Evolutionary conservation across 2,888 invertebrate species (phyloP), one percentile per base, ranked within the genome.

Genomic region (Leucozona laternaria): DNA sequence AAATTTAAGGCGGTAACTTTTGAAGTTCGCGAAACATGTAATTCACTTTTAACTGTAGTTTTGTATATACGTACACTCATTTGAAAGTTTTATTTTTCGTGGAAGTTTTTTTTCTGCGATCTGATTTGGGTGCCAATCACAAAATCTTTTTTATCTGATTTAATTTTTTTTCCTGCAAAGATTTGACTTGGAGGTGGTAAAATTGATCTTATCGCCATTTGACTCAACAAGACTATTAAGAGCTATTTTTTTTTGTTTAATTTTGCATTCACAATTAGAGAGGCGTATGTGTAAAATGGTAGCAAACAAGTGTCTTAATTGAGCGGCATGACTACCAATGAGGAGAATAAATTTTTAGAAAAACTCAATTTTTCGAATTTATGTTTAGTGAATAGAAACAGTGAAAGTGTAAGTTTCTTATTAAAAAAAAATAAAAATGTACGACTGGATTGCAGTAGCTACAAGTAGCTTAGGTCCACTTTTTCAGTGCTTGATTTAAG

Each of bases 21-120:
- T 81, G 81, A 81, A 43, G 71, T 70, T 57, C 53, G 25, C 25
- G 28, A 37, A 48, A 48, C 71, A n/a, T 62, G n/a, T 76, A 80
- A 80, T 75, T 76, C 55, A 60, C 15, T 31, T 45, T 34, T 62
- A 17, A 53, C 25, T 31, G 43, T 20, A 2, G 28, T 31, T 64
- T 11, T 37, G 2, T 34, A 17, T 17, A 2, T 58, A n/a, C n/a
- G n/a, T n/a, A n/a, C n/a, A n/a, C n/a, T n/a, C n/a, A 20, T 34
- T 66, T 48, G 20, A 66, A 50, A 48, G 48, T 43, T 62, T 43
- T 4, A n/a, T 20, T 58, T 34, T 25, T 22, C 2, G 13, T 25
- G 1, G 3, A 25, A 13, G 7, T 15, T 40, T 22, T 40, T 4
- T 34, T 31, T 13, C 31, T 8, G 20, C 15, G 34, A 68, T 68